phyloP scores from a whole-genome alignment of 1,140 invertebrate genomes.

The Orchesella cincta region DNA sequence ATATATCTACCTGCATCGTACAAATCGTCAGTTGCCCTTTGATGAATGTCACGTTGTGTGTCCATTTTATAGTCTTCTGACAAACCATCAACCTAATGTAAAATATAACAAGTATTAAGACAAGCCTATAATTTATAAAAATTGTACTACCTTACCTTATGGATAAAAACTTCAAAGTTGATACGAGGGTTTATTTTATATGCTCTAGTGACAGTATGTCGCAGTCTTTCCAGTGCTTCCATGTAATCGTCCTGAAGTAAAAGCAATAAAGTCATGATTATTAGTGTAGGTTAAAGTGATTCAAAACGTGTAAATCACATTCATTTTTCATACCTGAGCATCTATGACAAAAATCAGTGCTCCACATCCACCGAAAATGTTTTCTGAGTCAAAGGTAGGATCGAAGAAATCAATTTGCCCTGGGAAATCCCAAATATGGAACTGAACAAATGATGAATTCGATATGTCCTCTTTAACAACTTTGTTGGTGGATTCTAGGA shows the following conservation, averaged over 20 bases:
- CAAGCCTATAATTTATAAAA: not conserved
- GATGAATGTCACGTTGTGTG: conserved; percentile 96
- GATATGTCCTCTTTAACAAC: conserved; percentile 95
- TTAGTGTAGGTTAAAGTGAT: not conserved
- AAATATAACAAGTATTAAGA: conserved; percentile 60
- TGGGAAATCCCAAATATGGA: conserved; percentile 94
- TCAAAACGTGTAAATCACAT: conserved; percentile 25
- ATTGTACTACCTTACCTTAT: conserved; percentile 74
- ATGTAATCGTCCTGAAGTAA: conserved; percentile 85
- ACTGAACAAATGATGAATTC: conserved; percentile 69
- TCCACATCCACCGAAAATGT: conserved; percentile 91
- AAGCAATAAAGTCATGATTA: conserved; percentile 6
- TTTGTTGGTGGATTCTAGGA: conserved; percentile 97
- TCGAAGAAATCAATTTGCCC: conserved; percentile 98
- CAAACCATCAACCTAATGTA: conserved; percentile 86
- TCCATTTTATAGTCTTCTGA: conserved; percentile 99
- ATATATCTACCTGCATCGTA: conserved; percentile 73
- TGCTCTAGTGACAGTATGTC: conserved; percentile 89
- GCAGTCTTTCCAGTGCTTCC: conserved; percentile 90
- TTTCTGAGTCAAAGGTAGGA: conserved; percentile 90
- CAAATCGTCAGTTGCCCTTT: conserved; percentile 92
- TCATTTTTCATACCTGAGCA: conserved; percentile 73
- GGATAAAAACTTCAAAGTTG: conserved; percentile 98
- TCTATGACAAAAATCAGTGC: conserved; percentile 99
- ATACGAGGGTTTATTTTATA: conserved; percentile 95